phyloP scores from a whole-genome alignment of 1,140 invertebrate species.

The Hesperophylax magnus region DNA sequence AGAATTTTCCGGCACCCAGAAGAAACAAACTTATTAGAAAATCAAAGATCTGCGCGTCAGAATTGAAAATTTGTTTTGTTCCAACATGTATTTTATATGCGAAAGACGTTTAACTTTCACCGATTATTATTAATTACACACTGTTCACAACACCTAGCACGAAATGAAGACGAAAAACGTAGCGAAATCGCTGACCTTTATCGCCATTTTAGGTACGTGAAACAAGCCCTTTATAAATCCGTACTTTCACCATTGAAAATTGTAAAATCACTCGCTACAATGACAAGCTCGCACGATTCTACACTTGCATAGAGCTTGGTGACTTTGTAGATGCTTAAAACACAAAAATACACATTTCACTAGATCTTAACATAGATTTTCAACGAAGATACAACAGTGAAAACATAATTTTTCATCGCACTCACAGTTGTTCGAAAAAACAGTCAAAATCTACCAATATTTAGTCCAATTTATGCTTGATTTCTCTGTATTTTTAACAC shows the following conservation, averaged over 20 bases:
- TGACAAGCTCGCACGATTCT: too few species aligned
- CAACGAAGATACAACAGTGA: neutral
- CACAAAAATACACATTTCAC: neutral
- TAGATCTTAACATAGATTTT: neutral
- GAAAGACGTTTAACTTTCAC: neutral
- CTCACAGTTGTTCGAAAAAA: too few species aligned
- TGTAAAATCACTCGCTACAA: too few species aligned
- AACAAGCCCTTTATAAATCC: slow-evolving; percentile 2
- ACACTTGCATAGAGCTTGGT: too few species aligned
- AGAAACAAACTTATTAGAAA: neutral
- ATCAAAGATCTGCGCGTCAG: neutral
- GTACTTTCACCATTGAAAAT: neutral
- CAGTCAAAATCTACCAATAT: too few species aligned
- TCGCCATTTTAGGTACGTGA: slow-evolving; percentile 23
- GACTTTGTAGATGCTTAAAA: neutral
- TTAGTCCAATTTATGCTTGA: too few species aligned
- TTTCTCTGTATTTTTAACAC: too few species aligned
- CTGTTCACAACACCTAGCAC: neutral
- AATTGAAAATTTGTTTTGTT: neutral
- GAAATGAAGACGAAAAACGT: neutral
- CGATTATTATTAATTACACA: neutral
- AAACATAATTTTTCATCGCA: too few species aligned
- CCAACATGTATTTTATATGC: neutral
- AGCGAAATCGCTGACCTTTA: slow-evolving; percentile 9
- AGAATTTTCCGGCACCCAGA: neutral